Percentiles rank a stretch among this genome's conserved stretches.
These are phyloP conservation scores for Cheracebus regulus DNA, from an alignment of 2,797 vertebrate genomes.

Conservation along the genomic window DNA sequence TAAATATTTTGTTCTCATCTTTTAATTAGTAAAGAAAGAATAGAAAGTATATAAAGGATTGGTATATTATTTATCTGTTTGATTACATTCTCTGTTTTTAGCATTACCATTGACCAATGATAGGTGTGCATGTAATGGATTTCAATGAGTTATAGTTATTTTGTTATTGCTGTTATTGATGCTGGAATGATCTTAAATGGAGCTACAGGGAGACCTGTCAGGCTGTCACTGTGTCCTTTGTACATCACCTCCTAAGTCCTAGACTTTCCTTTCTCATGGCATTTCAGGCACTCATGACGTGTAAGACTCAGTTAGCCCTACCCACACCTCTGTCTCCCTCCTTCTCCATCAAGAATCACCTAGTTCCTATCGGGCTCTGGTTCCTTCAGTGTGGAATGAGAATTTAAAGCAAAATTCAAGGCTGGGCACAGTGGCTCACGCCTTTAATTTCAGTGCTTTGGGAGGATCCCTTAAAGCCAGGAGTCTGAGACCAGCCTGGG, in stretches of 20 bases:
- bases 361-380: neutral
- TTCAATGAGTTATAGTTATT: neutral
- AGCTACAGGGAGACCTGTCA: neutral
- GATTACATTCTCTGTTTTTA: neutral
- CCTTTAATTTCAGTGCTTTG: neutral
- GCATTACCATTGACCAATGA: neutral
- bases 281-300: neutral
- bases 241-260: neutral
- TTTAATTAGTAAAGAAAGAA: neutral
- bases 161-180: neutral
- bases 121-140: neutral
- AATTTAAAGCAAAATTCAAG: neutral
- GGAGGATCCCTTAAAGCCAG: neutral
- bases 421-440: neutral
- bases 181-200: neutral
- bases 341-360: neutral
- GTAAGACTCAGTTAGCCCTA: neutral
- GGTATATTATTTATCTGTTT: neutral
- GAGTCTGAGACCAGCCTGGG: neutral
- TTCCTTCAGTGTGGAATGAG: neutral
- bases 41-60: neutral
- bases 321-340: accelerated
- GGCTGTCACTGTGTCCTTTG: neutral
- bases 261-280: neutral
- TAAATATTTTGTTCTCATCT: neutral